Conservation (phyloP, 2,888 invertebrate genomes). For the Amphiduros pacificus region DNA sequence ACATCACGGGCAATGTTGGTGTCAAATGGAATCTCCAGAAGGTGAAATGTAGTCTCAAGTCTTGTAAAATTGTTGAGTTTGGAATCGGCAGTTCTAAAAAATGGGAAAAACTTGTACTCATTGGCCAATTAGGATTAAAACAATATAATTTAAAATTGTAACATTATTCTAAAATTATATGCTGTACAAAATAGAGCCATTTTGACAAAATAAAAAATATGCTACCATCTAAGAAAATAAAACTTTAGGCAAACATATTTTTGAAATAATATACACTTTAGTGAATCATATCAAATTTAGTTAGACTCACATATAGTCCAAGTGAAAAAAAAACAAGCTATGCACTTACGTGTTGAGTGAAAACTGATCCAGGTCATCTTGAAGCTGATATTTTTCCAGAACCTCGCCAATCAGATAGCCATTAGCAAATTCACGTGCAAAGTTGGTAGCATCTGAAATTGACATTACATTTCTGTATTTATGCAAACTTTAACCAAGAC, state of each 20-base stretch:
- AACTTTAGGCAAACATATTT: background rate
- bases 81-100: conserved; percentile 52
- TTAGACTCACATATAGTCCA: background rate
- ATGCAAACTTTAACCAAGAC: too few relatives aligned
- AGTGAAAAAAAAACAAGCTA: background rate
- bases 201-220: too few relatives aligned
- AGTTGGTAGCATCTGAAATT: conserved; percentile 48
- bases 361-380: conserved; percentile 59
- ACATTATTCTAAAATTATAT: too few relatives aligned
- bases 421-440: conserved; percentile 55
- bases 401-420: conserved; percentile 59
- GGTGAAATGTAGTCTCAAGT: conserved; percentile 54
- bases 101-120: too few relatives aligned
- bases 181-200: too few relatives aligned
- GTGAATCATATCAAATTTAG: background rate
- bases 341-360: conserved; percentile 54
- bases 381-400: conserved; percentile 53
- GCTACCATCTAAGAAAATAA: background rate
- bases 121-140: too few relatives aligned
- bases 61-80: conserved; percentile 59
- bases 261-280: background rate
- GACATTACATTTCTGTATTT: too few relatives aligned
- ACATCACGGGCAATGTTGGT: conserved; percentile 57
- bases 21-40: conserved; percentile 58
- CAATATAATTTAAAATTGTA: too few relatives aligned